Evolutionary conservation across 2,113 vertebrate genomes (phyloP).

Genomic region (Colaptes auratus): DNA sequence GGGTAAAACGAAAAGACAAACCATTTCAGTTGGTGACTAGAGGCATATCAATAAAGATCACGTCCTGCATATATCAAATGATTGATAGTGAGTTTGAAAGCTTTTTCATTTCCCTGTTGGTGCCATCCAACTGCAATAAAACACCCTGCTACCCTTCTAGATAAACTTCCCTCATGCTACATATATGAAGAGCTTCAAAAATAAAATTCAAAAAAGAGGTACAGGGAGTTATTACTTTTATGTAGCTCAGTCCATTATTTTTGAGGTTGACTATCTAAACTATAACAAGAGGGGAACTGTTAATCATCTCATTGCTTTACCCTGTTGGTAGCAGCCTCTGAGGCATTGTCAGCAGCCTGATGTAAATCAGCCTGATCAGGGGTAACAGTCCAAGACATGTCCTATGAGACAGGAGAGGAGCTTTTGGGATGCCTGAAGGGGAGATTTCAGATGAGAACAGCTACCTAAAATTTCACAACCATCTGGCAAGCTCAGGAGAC

Average conservation of each 20-base stretch:
- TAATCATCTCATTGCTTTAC: not conserved
- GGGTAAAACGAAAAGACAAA: conserved; percentile 69
- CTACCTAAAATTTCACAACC: not conserved
- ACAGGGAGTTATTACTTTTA: conserved; percentile 43
- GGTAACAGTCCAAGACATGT: not conserved
- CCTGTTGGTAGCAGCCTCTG: not conserved
- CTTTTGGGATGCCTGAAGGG: not conserved
- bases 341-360: not conserved
- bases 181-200: conserved; percentile 52
- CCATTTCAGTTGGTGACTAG: conserved; percentile 61
- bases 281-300: not conserved
- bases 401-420: not conserved
- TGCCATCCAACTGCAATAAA: conserved; percentile 66
- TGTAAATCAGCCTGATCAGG: not conserved
- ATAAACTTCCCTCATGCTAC: conserved; percentile 30
- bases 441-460: not conserved
- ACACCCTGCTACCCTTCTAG: conserved; percentile 67
- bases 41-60: conserved; percentile 71
- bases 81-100: conserved; percentile 72
- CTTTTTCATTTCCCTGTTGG: conserved; percentile 71
- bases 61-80: conserved; percentile 70
- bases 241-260: conserved; percentile 19
- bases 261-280: conserved; percentile 7
- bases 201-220: not conserved
- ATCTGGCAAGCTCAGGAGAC: not conserved